Evolutionary conservation across 2,113 vertebrate species (phyloP).

Genomic region (Sigmodon hispidus): DNA sequence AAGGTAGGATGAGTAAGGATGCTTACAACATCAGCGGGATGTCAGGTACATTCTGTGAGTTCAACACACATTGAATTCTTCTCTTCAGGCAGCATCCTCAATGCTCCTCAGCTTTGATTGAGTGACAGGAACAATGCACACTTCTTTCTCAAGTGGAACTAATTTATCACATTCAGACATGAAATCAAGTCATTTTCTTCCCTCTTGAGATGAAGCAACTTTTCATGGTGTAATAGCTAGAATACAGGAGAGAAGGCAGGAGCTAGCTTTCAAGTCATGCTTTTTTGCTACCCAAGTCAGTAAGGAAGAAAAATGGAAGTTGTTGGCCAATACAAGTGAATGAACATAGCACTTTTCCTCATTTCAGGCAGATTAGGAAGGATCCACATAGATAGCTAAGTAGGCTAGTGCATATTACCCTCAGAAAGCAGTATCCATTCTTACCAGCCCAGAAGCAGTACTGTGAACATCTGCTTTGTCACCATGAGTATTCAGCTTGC

Average conservation of each 20-base stretch:
- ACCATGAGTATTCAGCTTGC: background rate
- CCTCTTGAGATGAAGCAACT: background rate
- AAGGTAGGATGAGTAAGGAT: background rate
- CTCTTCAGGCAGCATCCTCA: background rate
- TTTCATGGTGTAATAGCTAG: background rate
- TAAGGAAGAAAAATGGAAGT: background rate
- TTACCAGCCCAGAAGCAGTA: background rate
- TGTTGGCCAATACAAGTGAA: background rate
- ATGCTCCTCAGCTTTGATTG: background rate
- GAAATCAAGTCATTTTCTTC: background rate
- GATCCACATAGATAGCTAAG: background rate
- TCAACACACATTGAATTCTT: conserved; percentile 41
- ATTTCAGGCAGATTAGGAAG: background rate
- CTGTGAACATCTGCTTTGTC: background rate
- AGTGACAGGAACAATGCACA: background rate
- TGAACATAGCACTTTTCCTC: background rate
- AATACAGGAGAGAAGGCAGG: background rate
- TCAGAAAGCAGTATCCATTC: background rate
- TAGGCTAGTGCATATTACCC: background rate
- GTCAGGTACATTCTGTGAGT: background rate
- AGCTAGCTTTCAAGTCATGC: background rate
- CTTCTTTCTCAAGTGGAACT: background rate
- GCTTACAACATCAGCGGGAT: background rate
- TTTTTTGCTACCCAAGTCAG: background rate
- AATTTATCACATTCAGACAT: background rate